phyloP scores from a whole-genome alignment of 2,797 vertebrate species.

The Mormyrops boulengeri region DNA sequence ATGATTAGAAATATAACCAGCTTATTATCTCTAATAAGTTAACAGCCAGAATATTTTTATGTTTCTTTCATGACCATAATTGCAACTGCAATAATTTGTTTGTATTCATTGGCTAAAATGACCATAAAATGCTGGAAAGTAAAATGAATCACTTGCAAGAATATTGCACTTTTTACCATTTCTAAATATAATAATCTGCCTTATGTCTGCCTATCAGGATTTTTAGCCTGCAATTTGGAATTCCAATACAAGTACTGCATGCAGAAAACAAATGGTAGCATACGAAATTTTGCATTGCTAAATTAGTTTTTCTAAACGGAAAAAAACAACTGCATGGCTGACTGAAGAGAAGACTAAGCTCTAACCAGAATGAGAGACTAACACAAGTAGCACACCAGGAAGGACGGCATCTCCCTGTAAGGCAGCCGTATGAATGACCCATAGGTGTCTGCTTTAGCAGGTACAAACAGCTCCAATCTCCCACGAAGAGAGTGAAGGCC shows the following conservation, averaged over 20 bases:
- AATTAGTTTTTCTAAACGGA: background rate
- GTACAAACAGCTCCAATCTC: conserved; percentile 49
- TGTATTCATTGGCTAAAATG: background rate
- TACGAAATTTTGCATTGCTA: background rate
- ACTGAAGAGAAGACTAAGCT: background rate
- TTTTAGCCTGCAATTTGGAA: background rate
- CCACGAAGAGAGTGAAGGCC: conserved; percentile 38
- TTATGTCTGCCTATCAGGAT: background rate
- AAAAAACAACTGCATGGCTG: background rate
- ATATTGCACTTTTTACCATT: background rate
- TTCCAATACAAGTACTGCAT: background rate
- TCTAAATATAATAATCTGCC: background rate
- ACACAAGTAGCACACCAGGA: background rate
- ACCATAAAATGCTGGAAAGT: background rate
- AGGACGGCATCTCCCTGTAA: background rate
- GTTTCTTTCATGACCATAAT: background rate
- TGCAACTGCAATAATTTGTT: background rate
- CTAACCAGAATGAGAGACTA: background rate
- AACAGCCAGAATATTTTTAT: background rate
- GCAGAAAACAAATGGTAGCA: background rate
- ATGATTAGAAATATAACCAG: background rate
- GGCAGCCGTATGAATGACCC: background rate
- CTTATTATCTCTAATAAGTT: background rate
- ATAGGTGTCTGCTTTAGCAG: conserved; percentile 38
- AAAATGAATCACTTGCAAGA: background rate